Evolutionary conservation across 2,113 vertebrate species (phyloP), one percentile per base, ranked within the genome.

Genomic region (Paratilapia polleni): DNA sequence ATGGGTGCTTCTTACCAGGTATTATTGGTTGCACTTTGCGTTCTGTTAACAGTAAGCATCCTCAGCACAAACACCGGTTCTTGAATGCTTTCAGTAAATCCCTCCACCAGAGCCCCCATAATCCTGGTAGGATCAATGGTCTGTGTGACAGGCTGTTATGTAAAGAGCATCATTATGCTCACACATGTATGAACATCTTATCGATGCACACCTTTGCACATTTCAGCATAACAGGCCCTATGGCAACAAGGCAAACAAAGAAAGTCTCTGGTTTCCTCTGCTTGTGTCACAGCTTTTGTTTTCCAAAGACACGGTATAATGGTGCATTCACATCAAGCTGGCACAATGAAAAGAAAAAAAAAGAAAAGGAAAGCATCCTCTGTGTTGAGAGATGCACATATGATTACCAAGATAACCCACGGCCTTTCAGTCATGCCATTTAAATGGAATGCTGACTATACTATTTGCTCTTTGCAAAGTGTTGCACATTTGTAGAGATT

Each of bases 141-240:
- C 36, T 54, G n/a, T 36, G 19, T 62, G 84, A 78, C 76, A 22
- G 24, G 11, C 36, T 20, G 26, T 80, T 52, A 43, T 56, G 28
- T 57, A 54, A 82, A 7, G n/a, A 52, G 77, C 77, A 38, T 73
- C 22, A 61, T 78, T 78, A 12, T 28, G 57, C 31, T 60, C 58
- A 47, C 57, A 34, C 75, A 77, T 77, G 58, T 24, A 78, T 47
- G 38, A 31, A 61, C 19, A 59, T 77, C 75, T 47, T 43, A 70
- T 3, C 20, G 66, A 70, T 70, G 66, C 43, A 70, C 43, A 70
- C 66, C 43, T 20, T 52, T 70, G 24, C 24, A 52, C 24, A 70
- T 70, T 70, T 70, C 43, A 70, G 43, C 10, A 70, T 12, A 70
- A 70, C 28, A 70, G 24, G 66, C 6, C 43, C 24, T 20, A 52